Conservation (phyloP, 2,888 invertebrate species). For the Melanophora roralis region DNA sequence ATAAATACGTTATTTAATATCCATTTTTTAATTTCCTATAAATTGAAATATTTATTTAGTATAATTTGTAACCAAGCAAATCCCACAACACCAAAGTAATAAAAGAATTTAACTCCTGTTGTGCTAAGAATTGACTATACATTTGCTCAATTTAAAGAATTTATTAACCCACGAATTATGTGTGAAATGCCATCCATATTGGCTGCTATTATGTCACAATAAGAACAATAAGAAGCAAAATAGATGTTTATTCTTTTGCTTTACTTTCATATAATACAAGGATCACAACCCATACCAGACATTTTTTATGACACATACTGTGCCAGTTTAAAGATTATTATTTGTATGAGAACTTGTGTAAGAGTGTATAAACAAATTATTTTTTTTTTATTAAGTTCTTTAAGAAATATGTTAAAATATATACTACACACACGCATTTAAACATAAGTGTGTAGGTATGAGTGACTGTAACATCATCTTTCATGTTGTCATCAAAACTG, state of each 20-base stretch:
- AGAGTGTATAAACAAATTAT: conserved; percentile 52
- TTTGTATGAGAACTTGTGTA: not conserved
- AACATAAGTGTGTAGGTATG: not conserved
- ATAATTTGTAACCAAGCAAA: not conserved
- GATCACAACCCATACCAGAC: not conserved
- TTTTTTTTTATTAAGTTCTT: conserved; percentile 24
- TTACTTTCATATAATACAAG: not conserved
- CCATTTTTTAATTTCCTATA: not conserved
- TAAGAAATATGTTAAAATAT: too few relatives aligned
- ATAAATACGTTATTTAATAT: not conserved
- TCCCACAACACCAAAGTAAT: not conserved
- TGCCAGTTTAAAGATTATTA: conserved; percentile 22
- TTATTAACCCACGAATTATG: conserved; percentile 48
- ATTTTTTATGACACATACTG: conserved; percentile 33
- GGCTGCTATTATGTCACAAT: conserved; percentile 38
- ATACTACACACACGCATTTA: too few relatives aligned
- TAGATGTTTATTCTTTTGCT: not conserved
- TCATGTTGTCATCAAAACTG: conserved; percentile 62
- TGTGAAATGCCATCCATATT: conserved; percentile 50
- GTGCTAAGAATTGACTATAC: conserved; percentile 15
- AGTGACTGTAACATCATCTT: conserved; percentile 46
- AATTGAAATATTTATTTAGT: not conserved
- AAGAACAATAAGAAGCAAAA: not conserved
- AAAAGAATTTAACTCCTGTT: conserved; percentile 1
- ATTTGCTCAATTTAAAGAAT: conserved; percentile 9